phyloP scores from a whole-genome alignment of 1,140 invertebrate genomes.

The Melitaea cinxia region DNA sequence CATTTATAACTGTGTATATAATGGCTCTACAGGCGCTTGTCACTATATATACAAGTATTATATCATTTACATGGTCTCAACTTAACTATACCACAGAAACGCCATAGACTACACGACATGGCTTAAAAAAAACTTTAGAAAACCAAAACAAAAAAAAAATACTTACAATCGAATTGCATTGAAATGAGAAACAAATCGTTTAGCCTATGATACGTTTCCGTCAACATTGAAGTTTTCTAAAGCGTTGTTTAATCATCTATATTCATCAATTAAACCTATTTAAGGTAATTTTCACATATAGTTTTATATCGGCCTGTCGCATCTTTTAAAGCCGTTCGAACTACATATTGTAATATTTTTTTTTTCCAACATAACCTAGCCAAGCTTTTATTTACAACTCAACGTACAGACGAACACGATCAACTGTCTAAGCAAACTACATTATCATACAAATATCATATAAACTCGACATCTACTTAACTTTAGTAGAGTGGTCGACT shows the following conservation, averaged over 20 bases:
- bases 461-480: conserved; percentile 21
- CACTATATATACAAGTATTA: conserved; percentile 60
- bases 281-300: too few species aligned
- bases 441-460: conserved; percentile 22
- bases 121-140: conserved; percentile 1
- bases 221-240: conserved; percentile 12
- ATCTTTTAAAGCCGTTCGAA: background rate
- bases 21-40: conserved; percentile 47
- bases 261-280: background rate
- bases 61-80: conserved; percentile 54
- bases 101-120: conserved; percentile 34
- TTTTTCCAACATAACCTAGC: background rate
- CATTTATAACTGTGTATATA: conserved; percentile 63
- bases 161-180: conserved; percentile 19
- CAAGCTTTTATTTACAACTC: conserved; percentile 20
- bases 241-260: background rate
- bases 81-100: conserved; percentile 39
- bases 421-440: conserved; percentile 17
- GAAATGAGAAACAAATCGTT: conserved; percentile 8
- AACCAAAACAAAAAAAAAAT: conserved; percentile 23
- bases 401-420: conserved; percentile 15
- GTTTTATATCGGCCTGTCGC: background rate
- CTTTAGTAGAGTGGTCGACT: conserved; percentile 8
- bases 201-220: conserved; percentile 13
- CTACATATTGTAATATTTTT: background rate